Evolutionary conservation across 2,113 vertebrate genomes (phyloP), one percentile per base, ranked within the genome.

Genomic region (Grus americana): DNA sequence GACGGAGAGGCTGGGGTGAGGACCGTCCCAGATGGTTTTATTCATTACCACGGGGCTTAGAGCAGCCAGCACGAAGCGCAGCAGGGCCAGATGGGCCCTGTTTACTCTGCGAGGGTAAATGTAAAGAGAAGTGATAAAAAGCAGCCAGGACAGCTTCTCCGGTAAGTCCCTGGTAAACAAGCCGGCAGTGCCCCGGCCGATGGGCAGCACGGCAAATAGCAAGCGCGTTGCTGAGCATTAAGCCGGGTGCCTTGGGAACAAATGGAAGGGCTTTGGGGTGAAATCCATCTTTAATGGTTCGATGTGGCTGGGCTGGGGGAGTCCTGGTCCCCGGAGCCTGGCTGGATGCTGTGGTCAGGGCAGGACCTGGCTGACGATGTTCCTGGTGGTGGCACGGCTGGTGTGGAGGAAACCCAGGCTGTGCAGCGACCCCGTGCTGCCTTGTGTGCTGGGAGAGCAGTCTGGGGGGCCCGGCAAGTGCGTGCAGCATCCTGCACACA

Each of bases 51-150:
- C 5, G 0, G 73, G 88, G 94, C 88, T 97, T 79, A 87, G 89
- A 93, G 88, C 96, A 86, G 80, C 57, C 76, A 90, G 92, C 86
- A 36, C 19, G 5, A 90, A 76, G 88, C 10, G 6, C n/a, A 49
- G 82, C 79, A 70, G 59, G 94, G 63, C 91, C 97, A 98, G 97
- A 98, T 98, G 97, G 97, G 83, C 36, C 74, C 91, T 98, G 95
- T 98, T 98, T 97, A 92, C 96, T 85, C 89, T 97, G 91, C 4
- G 15, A 90, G 93, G 24, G 89, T 89, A 86, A 96, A 95, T 83
- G 92, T 67, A 96, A 84, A 91, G 83, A 63, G 90, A 84, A 94
- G 85, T 85, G 89, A 95, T 97, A 94, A 96, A 96, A 88, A 90
- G 79, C 93, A 89, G 79, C 82, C 10, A 0, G 92, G 79, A 88